Percentiles rank a stretch among this genome's conserved stretches.
Evolutionary conservation across 2,888 invertebrate genomes (phyloP).

Genomic region (Urechis unicinctus): DNA sequence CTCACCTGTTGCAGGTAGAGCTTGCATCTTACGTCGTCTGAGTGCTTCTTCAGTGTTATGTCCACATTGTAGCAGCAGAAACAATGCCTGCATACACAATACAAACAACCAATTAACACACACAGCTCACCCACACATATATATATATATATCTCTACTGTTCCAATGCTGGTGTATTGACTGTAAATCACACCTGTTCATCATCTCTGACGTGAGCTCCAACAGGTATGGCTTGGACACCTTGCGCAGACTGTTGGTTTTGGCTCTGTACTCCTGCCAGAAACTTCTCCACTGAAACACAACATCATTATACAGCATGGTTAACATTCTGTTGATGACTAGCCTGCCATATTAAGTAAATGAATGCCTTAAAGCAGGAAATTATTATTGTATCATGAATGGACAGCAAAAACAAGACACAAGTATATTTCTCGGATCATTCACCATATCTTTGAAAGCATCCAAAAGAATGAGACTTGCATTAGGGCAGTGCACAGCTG

Average conservation of each 20-base stretch:
- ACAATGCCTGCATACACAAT: conserved; percentile 73
- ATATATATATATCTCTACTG: not conserved
- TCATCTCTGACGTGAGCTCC: conserved; percentile 72
- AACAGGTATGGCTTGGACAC: conserved; percentile 58
- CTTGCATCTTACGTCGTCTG: conserved; percentile 23
- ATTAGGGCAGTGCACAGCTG: too few relatives aligned
- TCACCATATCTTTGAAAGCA: too few relatives aligned
- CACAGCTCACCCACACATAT: conserved; percentile 1
- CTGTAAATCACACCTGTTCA: conserved; percentile 45
- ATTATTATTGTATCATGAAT: too few relatives aligned
- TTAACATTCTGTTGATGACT: too few relatives aligned
- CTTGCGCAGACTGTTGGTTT: conserved; percentile 48
- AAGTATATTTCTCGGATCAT: too few relatives aligned
- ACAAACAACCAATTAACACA: too few relatives aligned
- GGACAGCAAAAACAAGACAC: too few relatives aligned
- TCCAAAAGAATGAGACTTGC: too few relatives aligned
- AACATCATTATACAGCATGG: not conserved
- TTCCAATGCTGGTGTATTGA: not conserved
- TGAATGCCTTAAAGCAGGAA: too few relatives aligned
- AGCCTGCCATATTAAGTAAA: too few relatives aligned
- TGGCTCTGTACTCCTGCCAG: conserved; percentile 57
- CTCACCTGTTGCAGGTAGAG: conserved; percentile 57
- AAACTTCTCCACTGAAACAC: conserved; percentile 66
- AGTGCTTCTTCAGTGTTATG: conserved; percentile 63
- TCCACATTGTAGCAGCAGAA: conserved; percentile 83